Evolutionary conservation across 2,113 vertebrate genomes (phyloP), one percentile per base, ranked within the genome.

Genomic region (Platysternon megacephalum): DNA sequence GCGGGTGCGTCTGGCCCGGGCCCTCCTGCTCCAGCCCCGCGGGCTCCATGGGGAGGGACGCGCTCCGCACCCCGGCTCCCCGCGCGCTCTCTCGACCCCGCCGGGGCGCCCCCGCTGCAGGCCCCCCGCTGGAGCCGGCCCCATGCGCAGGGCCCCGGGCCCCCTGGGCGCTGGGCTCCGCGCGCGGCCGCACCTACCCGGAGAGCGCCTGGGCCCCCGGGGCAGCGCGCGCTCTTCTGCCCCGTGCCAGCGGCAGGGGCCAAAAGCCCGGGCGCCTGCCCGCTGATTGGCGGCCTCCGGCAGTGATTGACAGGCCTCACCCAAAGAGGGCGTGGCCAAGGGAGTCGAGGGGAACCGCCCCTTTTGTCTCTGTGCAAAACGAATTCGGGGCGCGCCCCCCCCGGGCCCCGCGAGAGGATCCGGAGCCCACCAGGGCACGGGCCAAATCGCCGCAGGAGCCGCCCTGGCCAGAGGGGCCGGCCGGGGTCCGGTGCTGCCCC

Each of bases 11-110:
- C 28, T 17, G 84, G 32, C 61, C 74, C 46, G 80, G 53, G 56
- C 84, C 88, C 79, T 98, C 98, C 94, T 98, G 98, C 95, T 98
- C 98, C 96, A 99, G 99, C 39, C 98, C 99, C 44, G 98, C 98
- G 89, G 98, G 98, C 96, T 99, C 99, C 99, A 99, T 98, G 72
- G 86, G 90, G 56, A 52, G 29, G 29, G 58, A 7, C 5, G 58
- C 28, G 55, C 55, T 5, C 42, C 8, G 42, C 51, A 10, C n/a
- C 74, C 28, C 11, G 56, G 21, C 32, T 29, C 24, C 65, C 83
- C 48, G 17, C 24, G 53, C 16, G 53, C 51, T 79, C 84, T 58
- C 51, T 6, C 51, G 61, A 49, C 26, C 39, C n/a, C 42, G 74
- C 82, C 87, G 78, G 49, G 7, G 24, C 55, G 53, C n/a, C 76